phyloP scores from a whole-genome alignment of 1,140 invertebrate species.

The Camponotus pennsylvanicus region DNA sequence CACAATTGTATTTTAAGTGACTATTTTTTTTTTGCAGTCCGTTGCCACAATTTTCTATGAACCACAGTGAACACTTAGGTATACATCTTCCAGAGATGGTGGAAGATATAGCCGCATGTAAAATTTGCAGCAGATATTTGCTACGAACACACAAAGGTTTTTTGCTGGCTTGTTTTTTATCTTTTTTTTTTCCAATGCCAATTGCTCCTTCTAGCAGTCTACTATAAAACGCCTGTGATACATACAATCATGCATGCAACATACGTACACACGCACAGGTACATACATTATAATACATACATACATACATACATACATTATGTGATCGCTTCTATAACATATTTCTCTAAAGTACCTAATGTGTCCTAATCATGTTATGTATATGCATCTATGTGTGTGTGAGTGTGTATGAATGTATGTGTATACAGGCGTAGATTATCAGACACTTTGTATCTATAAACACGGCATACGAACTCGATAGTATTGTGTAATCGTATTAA shows the following conservation, averaged over 20 bases:
- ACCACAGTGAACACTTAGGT: constrained; percentile 81
- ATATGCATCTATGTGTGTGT: background rate
- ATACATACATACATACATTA: background rate
- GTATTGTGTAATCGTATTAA: constrained; percentile 58
- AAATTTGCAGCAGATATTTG: constrained; percentile 79
- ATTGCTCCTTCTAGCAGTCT: constrained; percentile 31
- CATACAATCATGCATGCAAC: constrained; percentile 17
- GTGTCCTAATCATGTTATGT: constrained; percentile 18
- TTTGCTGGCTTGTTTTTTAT: constrained; percentile 65
- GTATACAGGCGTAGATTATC: constrained; percentile 62
- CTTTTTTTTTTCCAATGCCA: constrained; percentile 14
- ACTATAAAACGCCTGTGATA: constrained; percentile 59
- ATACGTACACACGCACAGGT: background rate
- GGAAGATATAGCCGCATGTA: constrained; percentile 73
- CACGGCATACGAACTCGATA: constrained; percentile 62
- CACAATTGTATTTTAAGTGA: constrained; percentile 63
- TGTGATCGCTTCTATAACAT: constrained; percentile 48
- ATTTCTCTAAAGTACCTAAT: constrained; percentile 42
- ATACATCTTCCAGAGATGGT: constrained; percentile 71
- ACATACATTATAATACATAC: constrained; percentile 16
- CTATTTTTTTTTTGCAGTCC: constrained; percentile 64
- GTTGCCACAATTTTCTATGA: constrained; percentile 72
- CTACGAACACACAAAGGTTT: constrained; percentile 82
- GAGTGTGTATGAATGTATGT: background rate
- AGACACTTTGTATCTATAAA: constrained; percentile 24